Base-by-base conservation (phyloP, 2,113 vertebrate species). In the Paramisgurnus dabryanus region DNA sequence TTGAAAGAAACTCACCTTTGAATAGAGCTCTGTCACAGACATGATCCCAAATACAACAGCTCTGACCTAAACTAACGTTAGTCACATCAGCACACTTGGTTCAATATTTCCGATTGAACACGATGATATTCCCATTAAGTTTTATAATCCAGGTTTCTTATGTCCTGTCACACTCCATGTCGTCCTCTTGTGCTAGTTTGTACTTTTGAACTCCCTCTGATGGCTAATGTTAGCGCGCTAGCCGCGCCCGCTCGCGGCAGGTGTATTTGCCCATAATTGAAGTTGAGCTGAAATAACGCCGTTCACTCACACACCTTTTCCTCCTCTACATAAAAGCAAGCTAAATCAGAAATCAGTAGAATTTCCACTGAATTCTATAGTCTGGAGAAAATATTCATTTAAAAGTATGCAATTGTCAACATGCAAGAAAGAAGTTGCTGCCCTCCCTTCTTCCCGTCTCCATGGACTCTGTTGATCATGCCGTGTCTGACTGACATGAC, bases 11-110 rank as follows among this genome's bases (percentile, higher is more conserved):
- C 93, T 93, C 86, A 94, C 93, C 93, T 87, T 89, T 11, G 91
- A 92, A 85, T 85, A 94, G 75, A 94, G 79, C 64, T 94, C 93
- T 87, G 89, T 90, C 78, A 94, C 89, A 17, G 93, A 93, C 93
- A 94, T 94, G 22, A 71, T 86, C 73, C 80, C 22, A 47, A 15
- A 80, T 53, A 60, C 17, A 49, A 63, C 15, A 64, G 43, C 22
- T 66, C 74, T n/a, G 72, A 80, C 61, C 61, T 17, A 73, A 75
- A 76, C 66, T 55, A 34, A 34, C 27, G 27, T 34, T 34, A 65
- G 27, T 40, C 67, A 72, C 80, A 82, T 82, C 12, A 74, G 64
- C 64, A 41, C 60, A 15, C 8, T 7, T 34, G 27, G 45, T 58
- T 55, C 7, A 60, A 58, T 71, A 68, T 76, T 17, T 50, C 79